phyloP scores from a whole-genome alignment of 2,113 vertebrate species.

The Physeter macrocephalus region DNA sequence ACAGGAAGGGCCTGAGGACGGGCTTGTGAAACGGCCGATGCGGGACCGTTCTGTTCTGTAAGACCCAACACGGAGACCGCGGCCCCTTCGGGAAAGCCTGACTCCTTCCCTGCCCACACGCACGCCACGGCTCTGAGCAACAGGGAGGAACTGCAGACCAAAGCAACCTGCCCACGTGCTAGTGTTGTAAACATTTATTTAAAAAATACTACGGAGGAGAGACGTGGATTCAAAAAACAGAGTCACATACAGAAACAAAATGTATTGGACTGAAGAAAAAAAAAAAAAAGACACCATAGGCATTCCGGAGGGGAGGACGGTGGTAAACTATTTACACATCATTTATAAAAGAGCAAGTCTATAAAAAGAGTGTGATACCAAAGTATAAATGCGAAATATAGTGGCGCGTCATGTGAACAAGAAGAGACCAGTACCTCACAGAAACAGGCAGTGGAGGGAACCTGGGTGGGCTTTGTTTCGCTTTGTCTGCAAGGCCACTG shows the following conservation, averaged over 20 bases:
- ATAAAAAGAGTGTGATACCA: conserved; percentile 81
- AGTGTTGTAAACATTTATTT: conserved; percentile 83
- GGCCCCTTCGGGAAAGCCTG: neutral
- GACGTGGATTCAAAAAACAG: conserved; percentile 74
- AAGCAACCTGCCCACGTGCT: neutral
- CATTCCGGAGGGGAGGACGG: conserved; percentile 69
- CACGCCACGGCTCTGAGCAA: accelerated
- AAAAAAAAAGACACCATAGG: conserved; percentile 55
- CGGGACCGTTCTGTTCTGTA: neutral
- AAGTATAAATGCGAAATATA: conserved; percentile 81
- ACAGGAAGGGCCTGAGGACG: neutral
- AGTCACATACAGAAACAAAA: conserved; percentile 78
- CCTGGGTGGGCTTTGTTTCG: neutral
- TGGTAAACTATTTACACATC: conserved; percentile 77
- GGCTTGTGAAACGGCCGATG: neutral
- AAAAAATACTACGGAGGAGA: conserved; percentile 83
- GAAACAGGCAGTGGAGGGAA: conserved; percentile 35
- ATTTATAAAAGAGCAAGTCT: conserved; percentile 76
- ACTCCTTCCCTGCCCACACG: accelerated
- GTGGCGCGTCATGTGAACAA: conserved; percentile 76
- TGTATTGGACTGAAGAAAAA: conserved; percentile 73
- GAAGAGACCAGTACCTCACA: conserved; percentile 73
- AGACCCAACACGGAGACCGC: accelerated
- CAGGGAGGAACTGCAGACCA: neutral
- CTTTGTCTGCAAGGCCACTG: conserved; percentile 76